Evolutionary conservation across 2,113 vertebrate genomes (phyloP).

Genomic region (Tupaia chinensis): DNA sequence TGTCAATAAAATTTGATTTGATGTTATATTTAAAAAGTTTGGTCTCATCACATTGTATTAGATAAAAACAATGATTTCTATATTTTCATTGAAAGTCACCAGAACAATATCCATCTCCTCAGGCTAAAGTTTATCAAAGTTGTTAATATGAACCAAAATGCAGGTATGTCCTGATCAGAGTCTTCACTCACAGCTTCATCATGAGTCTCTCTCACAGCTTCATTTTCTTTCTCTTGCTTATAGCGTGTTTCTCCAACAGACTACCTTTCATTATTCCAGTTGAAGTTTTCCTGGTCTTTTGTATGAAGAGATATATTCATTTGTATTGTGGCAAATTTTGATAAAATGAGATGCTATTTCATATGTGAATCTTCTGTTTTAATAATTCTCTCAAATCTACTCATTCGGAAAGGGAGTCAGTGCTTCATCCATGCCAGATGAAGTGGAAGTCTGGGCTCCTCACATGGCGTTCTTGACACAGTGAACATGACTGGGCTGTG

Average conservation of each 20-base stretch:
- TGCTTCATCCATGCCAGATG: no score
- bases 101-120: background rate
- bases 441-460: no score
- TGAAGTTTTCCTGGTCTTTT: no score
- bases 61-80: background rate
- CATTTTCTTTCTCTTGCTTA: background rate
- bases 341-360: no score
- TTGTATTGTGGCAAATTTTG: no score
- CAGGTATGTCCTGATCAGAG: background rate
- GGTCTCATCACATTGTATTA: background rate
- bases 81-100: background rate
- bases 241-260: background rate
- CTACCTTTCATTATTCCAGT: no score
- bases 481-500: no score
- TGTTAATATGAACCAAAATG: background rate
- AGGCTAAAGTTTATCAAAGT: background rate
- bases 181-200: background rate
- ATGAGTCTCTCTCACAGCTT: background rate
- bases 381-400: no score
- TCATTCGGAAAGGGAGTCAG: no score
- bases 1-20: background rate
- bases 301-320: no score
- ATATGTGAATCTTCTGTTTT: no score
- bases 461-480: no score
- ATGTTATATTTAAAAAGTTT: background rate